Conservation (phyloP, 2,113 vertebrate species). For the Nothoprocta perdicaria region DNA sequence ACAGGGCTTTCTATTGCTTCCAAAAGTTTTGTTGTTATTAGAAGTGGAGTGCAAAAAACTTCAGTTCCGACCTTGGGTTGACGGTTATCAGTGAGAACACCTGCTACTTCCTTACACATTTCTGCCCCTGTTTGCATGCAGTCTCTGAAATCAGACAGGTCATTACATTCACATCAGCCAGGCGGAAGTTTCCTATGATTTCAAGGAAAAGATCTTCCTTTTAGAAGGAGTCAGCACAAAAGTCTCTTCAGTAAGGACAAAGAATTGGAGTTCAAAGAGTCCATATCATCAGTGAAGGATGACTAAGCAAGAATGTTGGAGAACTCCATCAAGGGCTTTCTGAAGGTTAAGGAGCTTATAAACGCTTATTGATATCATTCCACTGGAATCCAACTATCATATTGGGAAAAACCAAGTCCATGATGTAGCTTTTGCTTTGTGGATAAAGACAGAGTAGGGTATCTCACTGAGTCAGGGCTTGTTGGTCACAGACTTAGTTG, state of each 20-base stretch:
- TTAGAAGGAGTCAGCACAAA: neutral
- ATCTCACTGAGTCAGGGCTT: no score
- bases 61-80: neutral
- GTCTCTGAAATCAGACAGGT: neutral
- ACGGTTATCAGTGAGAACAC: neutral
- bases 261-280: neutral
- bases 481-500: no score
- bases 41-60: neutral
- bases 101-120: neutral
- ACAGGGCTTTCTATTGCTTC: neutral
- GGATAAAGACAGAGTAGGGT: no score
- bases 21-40: neutral
- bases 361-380: no score
- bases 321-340: no score
- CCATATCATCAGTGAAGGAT: neutral
- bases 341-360: no score
- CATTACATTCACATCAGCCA: neutral
- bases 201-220: neutral
- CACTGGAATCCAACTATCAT: no score
- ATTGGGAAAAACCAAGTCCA: no score
- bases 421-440: no score
- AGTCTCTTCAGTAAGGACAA: neutral
- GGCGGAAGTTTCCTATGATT: neutral
- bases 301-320: neutral
- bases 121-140: no score